phyloP scores from a whole-genome alignment of 2,888 invertebrate species.

The Cheilosia vernalis region DNA sequence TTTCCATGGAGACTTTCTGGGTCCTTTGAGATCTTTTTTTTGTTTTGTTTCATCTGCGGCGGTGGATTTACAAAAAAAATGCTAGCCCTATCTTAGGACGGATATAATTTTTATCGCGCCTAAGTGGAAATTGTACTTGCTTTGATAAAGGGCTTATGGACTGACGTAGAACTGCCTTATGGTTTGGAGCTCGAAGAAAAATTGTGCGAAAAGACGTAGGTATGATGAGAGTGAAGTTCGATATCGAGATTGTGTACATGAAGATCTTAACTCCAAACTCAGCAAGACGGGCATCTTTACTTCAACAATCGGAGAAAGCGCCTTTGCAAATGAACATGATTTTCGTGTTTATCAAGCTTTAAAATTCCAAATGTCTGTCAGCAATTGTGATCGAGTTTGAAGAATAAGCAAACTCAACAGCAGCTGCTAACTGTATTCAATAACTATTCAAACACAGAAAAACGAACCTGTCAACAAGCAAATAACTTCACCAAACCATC shows the following conservation, averaged over 20 bases:
- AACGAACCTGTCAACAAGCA: conserved; percentile 48
- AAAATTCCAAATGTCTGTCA: not conserved
- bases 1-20: conserved; percentile 9
- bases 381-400: not conserved
- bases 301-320: too few species aligned
- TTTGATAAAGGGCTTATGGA: not conserved
- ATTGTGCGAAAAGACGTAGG: too few species aligned
- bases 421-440: conserved; percentile 8
- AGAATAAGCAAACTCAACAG: conserved; percentile 5
- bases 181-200: too few species aligned
- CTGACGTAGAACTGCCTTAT: too few species aligned
- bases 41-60: not conserved
- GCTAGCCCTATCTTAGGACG: too few species aligned
- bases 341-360: too few species aligned
- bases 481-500: conserved; percentile 37
- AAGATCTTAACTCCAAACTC: too few species aligned
- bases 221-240: too few species aligned
- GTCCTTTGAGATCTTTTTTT: not conserved
- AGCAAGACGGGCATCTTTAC: too few species aligned
- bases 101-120: too few species aligned
- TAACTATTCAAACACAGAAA: conserved; percentile 4
- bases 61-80: not conserved
- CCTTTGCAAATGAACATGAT: too few species aligned
- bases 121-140: not conserved
- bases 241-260: too few species aligned